Evolutionary conservation across 2,113 vertebrate genomes (phyloP).

Genomic region (Corynorhinus townsendii): DNA sequence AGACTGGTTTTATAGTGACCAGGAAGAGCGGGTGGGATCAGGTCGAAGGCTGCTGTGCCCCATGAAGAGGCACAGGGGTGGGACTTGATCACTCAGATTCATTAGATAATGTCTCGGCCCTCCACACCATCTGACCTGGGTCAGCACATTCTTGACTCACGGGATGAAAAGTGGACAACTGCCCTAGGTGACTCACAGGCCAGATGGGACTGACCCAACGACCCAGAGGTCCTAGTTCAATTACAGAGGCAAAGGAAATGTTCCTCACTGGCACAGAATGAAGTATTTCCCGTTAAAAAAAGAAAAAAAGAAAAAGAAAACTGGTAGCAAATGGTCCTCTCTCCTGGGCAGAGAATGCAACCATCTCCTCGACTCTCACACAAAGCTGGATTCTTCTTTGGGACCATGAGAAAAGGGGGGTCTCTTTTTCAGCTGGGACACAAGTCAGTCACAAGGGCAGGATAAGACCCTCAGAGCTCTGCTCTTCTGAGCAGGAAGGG

Average conservation of each 20-base stretch:
- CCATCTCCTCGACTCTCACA: not conserved
- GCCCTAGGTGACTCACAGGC: not conserved
- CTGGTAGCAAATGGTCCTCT: not conserved
- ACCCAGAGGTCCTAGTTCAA: constrained; percentile 28
- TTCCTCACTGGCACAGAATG: not conserved
- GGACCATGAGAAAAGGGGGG: not conserved
- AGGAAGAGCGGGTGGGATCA: not conserved
- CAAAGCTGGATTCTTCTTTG: not conserved
- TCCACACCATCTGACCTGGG: not conserved
- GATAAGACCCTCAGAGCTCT: not conserved
- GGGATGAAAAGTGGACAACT: constrained; percentile 33
- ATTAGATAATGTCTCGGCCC: not conserved
- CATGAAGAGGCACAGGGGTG: not conserved
- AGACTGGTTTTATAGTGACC: not conserved
- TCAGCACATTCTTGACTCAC: constrained; percentile 20
- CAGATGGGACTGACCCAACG: not conserved
- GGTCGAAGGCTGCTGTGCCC: not conserved
- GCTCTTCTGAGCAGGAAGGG: not conserved
- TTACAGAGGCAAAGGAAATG: not conserved
- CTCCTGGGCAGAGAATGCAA: not conserved
- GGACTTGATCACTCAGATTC: not conserved
- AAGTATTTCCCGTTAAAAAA: not conserved
- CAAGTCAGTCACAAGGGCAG: not conserved
- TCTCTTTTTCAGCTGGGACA: not conserved
- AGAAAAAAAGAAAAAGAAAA: no score